Percentiles rank a stretch among this genome's conserved stretches.
These are phyloP conservation scores for Microplitis deprimator DNA, from an alignment of 2,888 invertebrate genomes.

Conservation along the genomic window DNA sequence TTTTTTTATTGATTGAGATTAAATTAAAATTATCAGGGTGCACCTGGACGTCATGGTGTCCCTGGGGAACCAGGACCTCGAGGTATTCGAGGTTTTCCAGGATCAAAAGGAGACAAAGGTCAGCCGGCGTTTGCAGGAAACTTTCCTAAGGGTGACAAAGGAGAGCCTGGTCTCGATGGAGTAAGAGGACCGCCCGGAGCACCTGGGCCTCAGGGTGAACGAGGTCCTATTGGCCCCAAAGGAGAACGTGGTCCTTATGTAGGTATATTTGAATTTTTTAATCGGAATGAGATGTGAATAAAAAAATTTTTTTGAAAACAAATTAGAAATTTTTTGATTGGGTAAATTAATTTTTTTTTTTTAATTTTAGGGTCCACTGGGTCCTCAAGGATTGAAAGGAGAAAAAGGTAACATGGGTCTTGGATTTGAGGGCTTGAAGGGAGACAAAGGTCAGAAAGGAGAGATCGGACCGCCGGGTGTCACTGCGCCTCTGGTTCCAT, in stretches of 20 bases:
- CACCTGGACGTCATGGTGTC: slow-evolving; percentile 80
- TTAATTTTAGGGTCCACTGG: slow-evolving; percentile 77
- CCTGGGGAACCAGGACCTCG: slow-evolving; percentile 83
- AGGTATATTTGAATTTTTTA: slow-evolving; percentile 55
- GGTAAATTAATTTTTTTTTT: slow-evolving; percentile 44
- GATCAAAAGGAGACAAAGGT: slow-evolving; percentile 84
- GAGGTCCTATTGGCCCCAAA: slow-evolving; percentile 75
- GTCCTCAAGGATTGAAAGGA: slow-evolving; percentile 81
- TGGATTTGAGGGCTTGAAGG: slow-evolving; percentile 75
- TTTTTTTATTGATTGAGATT: slow-evolving; percentile 25
- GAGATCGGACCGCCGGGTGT: slow-evolving; percentile 70
- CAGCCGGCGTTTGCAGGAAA: slow-evolving; percentile 83
- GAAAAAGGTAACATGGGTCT: slow-evolving; percentile 77
- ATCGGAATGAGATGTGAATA: not conserved
- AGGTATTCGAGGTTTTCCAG: slow-evolving; percentile 79
- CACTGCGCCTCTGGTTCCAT: slow-evolving; percentile 28
- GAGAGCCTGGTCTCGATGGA: slow-evolving; percentile 86
- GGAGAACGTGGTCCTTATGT: slow-evolving; percentile 78
- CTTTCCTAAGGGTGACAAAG: slow-evolving; percentile 86
- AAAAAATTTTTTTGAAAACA: no score
- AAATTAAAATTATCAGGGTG: slow-evolving; percentile 74
- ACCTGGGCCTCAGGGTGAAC: slow-evolving; percentile 77
- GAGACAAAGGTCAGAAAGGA: slow-evolving; percentile 80
- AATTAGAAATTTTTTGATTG: not conserved
- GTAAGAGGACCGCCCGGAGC: slow-evolving; percentile 78